These are phyloP conservation scores for Argya squamiceps DNA, from an alignment of 2,797 vertebrate genomes.

Conservation along the genomic window DNA sequence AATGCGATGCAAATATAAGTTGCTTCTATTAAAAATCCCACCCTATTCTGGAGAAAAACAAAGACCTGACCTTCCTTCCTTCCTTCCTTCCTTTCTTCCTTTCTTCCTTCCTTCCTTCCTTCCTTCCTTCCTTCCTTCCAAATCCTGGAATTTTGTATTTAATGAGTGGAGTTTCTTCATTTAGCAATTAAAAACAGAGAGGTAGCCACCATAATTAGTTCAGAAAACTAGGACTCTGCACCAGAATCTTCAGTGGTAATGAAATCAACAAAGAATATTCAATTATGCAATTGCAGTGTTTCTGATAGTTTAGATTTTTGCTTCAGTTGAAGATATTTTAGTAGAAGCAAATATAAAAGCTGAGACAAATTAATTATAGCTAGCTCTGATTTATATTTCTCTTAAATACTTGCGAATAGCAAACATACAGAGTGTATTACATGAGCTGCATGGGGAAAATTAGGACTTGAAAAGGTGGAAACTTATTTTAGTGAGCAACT, in stretches of 20 bases:
- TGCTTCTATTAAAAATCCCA: background rate
- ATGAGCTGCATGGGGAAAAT: background rate
- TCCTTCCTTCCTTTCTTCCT: background rate
- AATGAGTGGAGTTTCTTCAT: background rate
- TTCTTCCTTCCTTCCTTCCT: no score
- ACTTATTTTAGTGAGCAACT: background rate
- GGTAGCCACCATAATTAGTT: background rate
- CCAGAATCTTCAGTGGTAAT: background rate
- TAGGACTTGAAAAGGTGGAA: background rate
- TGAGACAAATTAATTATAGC: background rate
- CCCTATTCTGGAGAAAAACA: background rate
- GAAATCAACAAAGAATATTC: background rate
- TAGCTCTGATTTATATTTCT: background rate
- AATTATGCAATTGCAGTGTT: background rate
- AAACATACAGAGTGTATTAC: background rate
- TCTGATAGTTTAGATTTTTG: background rate
- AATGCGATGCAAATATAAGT: background rate
- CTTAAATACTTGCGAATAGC: background rate
- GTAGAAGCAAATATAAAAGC: background rate
- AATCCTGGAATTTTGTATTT: background rate
- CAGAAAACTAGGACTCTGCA: background rate
- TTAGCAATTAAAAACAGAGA: background rate
- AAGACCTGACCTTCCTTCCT: background rate
- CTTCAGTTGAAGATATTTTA: background rate
- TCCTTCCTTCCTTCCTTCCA: background rate